Percentiles rank a stretch among this genome's conserved stretches.
phyloP scores from a whole-genome alignment of 2,113 vertebrate species.

The Rhodinocichla rosea region DNA sequence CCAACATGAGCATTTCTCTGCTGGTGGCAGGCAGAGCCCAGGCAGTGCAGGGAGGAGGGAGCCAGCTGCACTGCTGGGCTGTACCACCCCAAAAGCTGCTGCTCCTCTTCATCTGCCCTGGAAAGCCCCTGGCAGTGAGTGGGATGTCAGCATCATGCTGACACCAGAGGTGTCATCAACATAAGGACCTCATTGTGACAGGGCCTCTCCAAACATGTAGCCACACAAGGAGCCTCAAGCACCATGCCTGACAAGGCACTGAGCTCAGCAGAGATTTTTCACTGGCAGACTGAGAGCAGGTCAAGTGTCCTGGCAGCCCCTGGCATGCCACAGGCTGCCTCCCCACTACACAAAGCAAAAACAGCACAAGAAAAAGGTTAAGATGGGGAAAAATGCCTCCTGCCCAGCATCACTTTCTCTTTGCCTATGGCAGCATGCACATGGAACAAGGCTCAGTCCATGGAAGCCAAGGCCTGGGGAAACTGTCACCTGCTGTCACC shows the following conservation, averaged over 20 bases:
- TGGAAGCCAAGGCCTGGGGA: background rate
- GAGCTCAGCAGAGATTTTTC: background rate
- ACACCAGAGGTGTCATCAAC: background rate
- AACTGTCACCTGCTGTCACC: background rate
- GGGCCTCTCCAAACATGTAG: background rate
- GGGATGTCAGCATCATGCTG: background rate
- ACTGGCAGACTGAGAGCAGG: background rate
- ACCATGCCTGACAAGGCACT: background rate
- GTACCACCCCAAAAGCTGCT: background rate
- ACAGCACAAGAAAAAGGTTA: background rate
- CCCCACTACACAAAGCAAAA: background rate
- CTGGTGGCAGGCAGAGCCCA: background rate
- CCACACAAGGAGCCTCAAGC: background rate
- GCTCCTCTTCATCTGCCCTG: background rate
- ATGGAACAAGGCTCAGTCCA: accelerated
- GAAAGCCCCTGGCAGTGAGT: background rate
- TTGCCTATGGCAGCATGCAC: accelerated
- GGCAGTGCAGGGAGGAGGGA: background rate
- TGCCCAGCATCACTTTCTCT: accelerated
- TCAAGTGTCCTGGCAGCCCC: background rate
- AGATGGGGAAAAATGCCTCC: background rate
- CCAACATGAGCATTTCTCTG: accelerated
- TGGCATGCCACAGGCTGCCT: background rate
- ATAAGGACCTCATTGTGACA: background rate
- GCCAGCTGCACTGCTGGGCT: background rate